Percentiles rank a stretch among this genome's conserved stretches.
Conservation (phyloP, 92 coral and sea anemone genomes). For the Epizoanthus fatuus region DNA sequence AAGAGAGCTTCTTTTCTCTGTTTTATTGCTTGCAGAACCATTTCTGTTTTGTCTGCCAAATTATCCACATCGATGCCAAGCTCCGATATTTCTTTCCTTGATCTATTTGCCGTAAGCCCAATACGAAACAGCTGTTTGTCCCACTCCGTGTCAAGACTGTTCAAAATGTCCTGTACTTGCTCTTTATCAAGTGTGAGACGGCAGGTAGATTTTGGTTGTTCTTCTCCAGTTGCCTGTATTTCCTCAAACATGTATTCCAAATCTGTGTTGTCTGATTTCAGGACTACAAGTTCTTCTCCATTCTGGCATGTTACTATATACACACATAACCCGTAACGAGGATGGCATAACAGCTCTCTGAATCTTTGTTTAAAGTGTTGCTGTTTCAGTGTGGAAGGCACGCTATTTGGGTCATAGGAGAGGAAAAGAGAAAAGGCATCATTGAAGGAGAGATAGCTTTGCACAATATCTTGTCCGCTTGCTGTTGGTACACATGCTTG, state of each 20-base stretch:
- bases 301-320: conserved; percentile 18
- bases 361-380: conserved; percentile 23
- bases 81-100: conserved; percentile 47
- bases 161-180: conserved; percentile 41
- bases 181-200: conserved; percentile 43
- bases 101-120: conserved; percentile 34
- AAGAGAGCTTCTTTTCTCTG: conserved; percentile 9
- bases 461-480: conserved; percentile 12
- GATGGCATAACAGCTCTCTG: conserved; percentile 27
- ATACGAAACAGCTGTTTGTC: conserved; percentile 42
- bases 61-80: conserved; percentile 49
- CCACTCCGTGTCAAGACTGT: conserved; percentile 46
- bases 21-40: conserved; percentile 33
- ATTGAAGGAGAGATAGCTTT: conserved; percentile 33
- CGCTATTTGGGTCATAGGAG: conserved; percentile 22
- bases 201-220: conserved; percentile 36
- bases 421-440: conserved; percentile 31
- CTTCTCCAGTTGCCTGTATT: conserved; percentile 22
- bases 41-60: conserved; percentile 40
- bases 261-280: conserved; percentile 45
- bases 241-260: conserved; percentile 45
- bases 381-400: conserved; percentile 33
- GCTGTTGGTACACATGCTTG: conserved; percentile 4
- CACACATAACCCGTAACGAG: conserved; percentile 32
- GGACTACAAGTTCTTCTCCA: conserved; percentile 31